Evolutionary conservation across 2,888 invertebrate genomes (phyloP), one percentile per base, ranked within the genome.

Genomic region (Platycheirus albimanus): DNA sequence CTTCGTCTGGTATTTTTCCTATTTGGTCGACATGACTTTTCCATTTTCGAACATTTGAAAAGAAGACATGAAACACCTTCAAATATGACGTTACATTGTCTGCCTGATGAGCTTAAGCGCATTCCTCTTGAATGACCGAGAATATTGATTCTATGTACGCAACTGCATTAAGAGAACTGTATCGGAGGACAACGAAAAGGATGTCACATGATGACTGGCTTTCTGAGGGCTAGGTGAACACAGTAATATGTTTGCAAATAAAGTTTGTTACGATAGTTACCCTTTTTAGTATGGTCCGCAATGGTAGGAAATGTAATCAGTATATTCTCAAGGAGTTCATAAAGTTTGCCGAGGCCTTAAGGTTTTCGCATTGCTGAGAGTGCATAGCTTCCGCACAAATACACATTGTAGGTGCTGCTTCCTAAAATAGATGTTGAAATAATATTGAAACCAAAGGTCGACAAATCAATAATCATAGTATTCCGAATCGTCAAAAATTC

Each of bases 231-330:
- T 89, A 54, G n/a, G n/a, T n/a, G n/a, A 3, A 61, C 0, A 38
- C 20, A 28, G n/a, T 4, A 13, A 36, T 11, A 1, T 10, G 2
- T 28, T 2, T n/a, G n/a, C n/a, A n/a, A n/a, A 10, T 7, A n/a
- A 5, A 51, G 2, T 6, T 38, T 6, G 0, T 0, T 3, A 0
- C 6, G 20, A 17, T 8, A 54, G 75, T 78, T 87, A 93, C 92
- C 90, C 92, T 93, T 74, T 93, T 94, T 1, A 96, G 91, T 86
- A 93, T 92, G 0, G 92, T 89, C 28, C 94, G 94, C 71, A 96
- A 86, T 95, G 94, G 87, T 93, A 94, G 0, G 95, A 94, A 87
- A 96, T 93, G 88, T 95, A 96, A 89, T 96, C 96, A 0, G 94
- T 93, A 88, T 96, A 95, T 38, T 89, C 87, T 92, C 92, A 75